Percentiles rank a stretch among this genome's conserved stretches.
phyloP scores from a whole-genome alignment of 1,140 invertebrate genomes.

The Drosophila ambigua region DNA sequence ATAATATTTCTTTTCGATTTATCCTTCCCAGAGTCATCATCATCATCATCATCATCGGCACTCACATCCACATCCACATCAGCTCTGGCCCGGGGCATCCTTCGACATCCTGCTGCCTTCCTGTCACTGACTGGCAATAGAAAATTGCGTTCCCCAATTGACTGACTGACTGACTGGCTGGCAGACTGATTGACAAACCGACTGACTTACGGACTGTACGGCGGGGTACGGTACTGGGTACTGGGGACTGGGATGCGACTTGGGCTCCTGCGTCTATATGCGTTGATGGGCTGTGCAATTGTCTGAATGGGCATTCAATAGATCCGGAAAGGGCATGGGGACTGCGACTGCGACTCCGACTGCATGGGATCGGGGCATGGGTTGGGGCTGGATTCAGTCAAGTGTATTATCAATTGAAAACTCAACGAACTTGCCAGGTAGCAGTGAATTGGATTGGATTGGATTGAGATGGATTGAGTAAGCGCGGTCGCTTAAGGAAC shows the following conservation, averaged over 20 bases:
- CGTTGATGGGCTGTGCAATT: constrained; percentile 55
- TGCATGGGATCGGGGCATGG: not conserved
- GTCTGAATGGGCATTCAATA: constrained; percentile 65
- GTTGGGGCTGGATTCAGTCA: constrained; percentile 50
- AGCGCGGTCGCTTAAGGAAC: constrained; percentile 24
- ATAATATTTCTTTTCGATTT: constrained; percentile 51
- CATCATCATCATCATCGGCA: constrained; percentile 13
- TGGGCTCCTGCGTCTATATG: not conserved
- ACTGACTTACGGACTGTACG: constrained; percentile 36
- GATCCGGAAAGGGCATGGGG: constrained; percentile 25
- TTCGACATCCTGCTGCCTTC: constrained; percentile 30
- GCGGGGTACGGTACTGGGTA: constrained; percentile 4
- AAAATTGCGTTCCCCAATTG: constrained; percentile 68
- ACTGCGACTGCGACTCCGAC: too few relatives aligned
- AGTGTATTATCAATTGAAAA: constrained; percentile 79
- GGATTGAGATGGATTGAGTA: constrained; percentile 55
- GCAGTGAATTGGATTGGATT: constrained; percentile 43
- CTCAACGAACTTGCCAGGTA: constrained; percentile 69
- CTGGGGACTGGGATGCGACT: too few relatives aligned
- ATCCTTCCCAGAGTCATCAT: not conserved
- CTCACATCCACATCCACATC: not conserved
- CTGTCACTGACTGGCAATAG: constrained; percentile 69
- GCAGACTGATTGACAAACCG: constrained; percentile 36
- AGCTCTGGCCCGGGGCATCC: not conserved
- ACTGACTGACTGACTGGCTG: constrained; percentile 50